Conservation (phyloP, 2,113 vertebrate species). For the Ptilonorhynchus violaceus region DNA sequence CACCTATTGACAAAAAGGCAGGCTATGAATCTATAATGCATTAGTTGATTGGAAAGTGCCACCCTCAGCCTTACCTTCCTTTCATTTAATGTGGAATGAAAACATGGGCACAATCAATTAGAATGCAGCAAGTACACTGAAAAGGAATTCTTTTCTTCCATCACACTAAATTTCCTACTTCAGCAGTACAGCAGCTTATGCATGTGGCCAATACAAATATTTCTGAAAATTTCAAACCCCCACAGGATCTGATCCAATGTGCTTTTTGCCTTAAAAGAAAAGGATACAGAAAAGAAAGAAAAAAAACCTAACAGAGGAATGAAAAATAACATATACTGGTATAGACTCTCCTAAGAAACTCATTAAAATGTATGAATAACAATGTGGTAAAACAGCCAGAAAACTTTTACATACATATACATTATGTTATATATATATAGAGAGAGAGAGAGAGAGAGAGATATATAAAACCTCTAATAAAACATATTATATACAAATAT, state of each 20-base stretch:
- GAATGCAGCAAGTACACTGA: background rate
- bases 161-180: background rate
- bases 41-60: background rate
- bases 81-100: background rate
- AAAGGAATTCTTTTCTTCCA: background rate
- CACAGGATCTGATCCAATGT: background rate
- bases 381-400: background rate
- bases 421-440: background rate
- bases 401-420: background rate
- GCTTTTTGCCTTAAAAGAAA: background rate
- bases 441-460: no score
- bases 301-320: background rate
- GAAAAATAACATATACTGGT: background rate
- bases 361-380: background rate
- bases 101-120: background rate
- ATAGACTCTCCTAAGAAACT: background rate
- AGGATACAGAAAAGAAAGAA: background rate
- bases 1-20: background rate
- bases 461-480: background rate
- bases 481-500: background rate
- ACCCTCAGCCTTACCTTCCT: background rate
- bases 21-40: background rate
- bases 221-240: background rate
- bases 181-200: background rate
- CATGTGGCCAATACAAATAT: background rate